These are phyloP conservation scores for Myripristis murdjan DNA, from an alignment of 2,797 vertebrate species.

Conservation along the genomic window DNA sequence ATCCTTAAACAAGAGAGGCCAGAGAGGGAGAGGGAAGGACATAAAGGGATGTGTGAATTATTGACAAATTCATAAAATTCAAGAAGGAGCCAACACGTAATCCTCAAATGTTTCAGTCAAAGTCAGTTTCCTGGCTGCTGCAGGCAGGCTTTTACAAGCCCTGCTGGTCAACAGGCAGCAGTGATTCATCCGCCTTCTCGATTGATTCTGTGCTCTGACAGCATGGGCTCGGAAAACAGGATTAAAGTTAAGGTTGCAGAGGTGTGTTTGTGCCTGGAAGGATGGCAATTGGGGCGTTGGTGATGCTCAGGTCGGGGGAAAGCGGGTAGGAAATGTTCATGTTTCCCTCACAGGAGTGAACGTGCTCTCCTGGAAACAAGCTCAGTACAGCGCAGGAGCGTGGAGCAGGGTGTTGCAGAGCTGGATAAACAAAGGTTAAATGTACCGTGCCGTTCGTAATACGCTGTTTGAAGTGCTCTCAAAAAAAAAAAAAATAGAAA, in stretches of 20 bases:
- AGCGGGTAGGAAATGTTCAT: neutral
- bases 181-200: constrained; percentile 10
- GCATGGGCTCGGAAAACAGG: neutral
- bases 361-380: neutral
- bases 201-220: constrained; percentile 27
- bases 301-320: neutral
- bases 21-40: neutral
- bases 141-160: neutral
- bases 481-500: too few species aligned
- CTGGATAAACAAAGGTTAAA: constrained; percentile 22
- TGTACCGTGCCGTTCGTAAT: neutral
- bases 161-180: neutral
- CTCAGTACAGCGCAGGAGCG: neutral
- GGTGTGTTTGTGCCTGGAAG: neutral
- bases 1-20: neutral
- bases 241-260: constrained; percentile 17
- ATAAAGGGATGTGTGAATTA: neutral
- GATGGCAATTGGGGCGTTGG: too few species aligned
- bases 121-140: neutral
- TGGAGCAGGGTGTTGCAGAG: neutral
- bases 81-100: constrained; percentile 33
- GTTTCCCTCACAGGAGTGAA: neutral
- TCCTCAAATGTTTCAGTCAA: constrained; percentile 1
- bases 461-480: constrained; percentile 3
- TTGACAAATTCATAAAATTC: neutral